Conservation (phyloP, 2,888 invertebrate species). For the Ptychoptera albimana region DNA sequence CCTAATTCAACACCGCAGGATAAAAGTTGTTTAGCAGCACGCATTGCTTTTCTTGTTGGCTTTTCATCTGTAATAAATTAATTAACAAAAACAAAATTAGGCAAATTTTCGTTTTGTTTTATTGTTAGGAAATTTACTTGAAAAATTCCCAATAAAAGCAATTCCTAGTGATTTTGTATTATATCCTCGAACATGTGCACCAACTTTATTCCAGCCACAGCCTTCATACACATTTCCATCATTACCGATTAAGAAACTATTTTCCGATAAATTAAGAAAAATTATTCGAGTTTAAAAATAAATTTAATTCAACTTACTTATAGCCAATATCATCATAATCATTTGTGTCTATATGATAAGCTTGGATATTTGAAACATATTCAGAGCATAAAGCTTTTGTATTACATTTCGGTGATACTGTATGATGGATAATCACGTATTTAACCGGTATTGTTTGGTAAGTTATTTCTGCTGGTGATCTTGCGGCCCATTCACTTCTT, state of each 20-base stretch:
- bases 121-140: constrained; percentile 22
- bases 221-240: constrained; percentile 51
- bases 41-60: constrained; percentile 25
- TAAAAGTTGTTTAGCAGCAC: constrained; percentile 28
- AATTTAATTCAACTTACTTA: constrained; percentile 29
- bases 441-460: constrained; percentile 41
- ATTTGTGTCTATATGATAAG: constrained; percentile 33
- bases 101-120: too few species aligned
- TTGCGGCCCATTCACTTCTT: constrained; percentile 43
- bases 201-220: constrained; percentile 42
- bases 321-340: constrained; percentile 38
- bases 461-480: constrained; percentile 30
- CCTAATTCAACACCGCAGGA: constrained; percentile 29
- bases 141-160: constrained; percentile 39
- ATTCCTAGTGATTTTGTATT: constrained; percentile 45
- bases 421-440: constrained; percentile 41
- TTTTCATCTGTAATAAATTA: constrained; percentile 23
- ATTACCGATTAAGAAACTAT: constrained; percentile 42
- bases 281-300: neutral
- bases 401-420: constrained; percentile 33
- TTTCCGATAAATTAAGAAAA: too few species aligned
- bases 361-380: constrained; percentile 34
- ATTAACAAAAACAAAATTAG: neutral
- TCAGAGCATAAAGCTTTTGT: constrained; percentile 31
- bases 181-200: constrained; percentile 41